Conservation (phyloP, 2,113 vertebrate genomes). For the Corythornis madagascariensis region DNA sequence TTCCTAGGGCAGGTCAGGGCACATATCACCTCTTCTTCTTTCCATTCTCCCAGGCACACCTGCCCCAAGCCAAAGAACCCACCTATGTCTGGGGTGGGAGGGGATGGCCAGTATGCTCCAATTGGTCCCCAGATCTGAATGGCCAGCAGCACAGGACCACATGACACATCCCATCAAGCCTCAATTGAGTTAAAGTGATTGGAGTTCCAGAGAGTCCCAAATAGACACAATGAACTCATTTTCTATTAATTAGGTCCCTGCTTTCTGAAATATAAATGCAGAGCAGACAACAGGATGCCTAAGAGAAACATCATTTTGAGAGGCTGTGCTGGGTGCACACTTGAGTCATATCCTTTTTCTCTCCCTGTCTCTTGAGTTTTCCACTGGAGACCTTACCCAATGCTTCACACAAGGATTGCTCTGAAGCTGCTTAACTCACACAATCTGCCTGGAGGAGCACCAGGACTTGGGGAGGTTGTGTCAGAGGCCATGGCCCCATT, state of each 20-base stretch:
- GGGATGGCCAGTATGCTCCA: accelerated
- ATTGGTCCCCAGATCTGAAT: not conserved
- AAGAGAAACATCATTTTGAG: not conserved
- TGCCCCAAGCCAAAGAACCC: not conserved
- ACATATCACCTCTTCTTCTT: not conserved
- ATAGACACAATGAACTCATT: not conserved
- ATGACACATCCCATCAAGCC: not conserved
- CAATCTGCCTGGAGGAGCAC: accelerated
- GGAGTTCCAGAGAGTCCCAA: not conserved
- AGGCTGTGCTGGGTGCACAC: accelerated
- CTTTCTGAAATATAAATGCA: not conserved
- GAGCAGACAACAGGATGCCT: not conserved
- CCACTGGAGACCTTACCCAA: not conserved
- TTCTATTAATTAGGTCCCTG: not conserved
- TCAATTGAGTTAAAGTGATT: accelerated
- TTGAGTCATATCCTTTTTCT: not conserved
- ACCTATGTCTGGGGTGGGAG: not conserved
- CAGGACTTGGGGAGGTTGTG: not conserved
- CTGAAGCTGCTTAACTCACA: not conserved
- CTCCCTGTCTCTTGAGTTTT: not conserved
- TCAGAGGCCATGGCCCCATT: not conserved
- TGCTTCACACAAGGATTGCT: not conserved
- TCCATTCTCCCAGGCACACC: not conserved
- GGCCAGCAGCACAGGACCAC: not conserved
- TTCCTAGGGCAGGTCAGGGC: not conserved